Conservation (phyloP, 1,140 invertebrate genomes). For the Galendromus occidentalis region DNA sequence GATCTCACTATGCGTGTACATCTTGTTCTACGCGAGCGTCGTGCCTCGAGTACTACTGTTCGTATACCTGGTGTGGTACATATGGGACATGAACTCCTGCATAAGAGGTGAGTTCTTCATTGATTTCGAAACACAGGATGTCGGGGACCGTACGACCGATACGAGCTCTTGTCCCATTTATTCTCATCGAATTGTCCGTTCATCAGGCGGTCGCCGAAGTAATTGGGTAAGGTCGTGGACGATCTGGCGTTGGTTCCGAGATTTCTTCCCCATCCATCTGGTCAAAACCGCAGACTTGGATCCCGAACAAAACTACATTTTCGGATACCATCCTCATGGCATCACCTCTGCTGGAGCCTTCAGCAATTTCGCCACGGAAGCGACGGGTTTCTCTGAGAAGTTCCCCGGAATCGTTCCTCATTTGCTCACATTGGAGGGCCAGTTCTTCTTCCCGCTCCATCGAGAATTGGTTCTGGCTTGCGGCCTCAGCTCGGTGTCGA, state of each 20-base stretch:
- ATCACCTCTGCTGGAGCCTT: slow-evolving; percentile 53
- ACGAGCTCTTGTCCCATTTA: too few species aligned
- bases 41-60: slow-evolving; percentile 30
- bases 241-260: slow-evolving; percentile 48
- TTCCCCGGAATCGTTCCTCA: slow-evolving; percentile 57
- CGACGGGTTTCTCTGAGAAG: slow-evolving; percentile 41
- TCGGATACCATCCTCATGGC: slow-evolving; percentile 75
- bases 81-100: slow-evolving; percentile 40
- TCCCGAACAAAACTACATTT: slow-evolving; percentile 57
- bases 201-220: slow-evolving; percentile 31
- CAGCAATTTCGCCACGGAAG: slow-evolving; percentile 55
- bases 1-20: slow-evolving; percentile 26
- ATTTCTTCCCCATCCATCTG: slow-evolving; percentile 65
- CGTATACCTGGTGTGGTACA: slow-evolving; percentile 45
- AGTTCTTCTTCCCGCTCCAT: slow-evolving; percentile 61
- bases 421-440: slow-evolving; percentile 50
- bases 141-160: too few species aligned
- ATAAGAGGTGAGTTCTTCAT: slow-evolving; percentile 25
- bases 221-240: slow-evolving; percentile 42
- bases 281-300: slow-evolving; percentile 60
- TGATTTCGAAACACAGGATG: too few species aligned
- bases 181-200: too few species aligned
- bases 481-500: slow-evolving; percentile 31
- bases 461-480: slow-evolving; percentile 38
- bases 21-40: slow-evolving; percentile 23